A percentile compares a stretch with the other conserved stretches of the same genome.
These are phyloP conservation scores for Euwallacea fornicatus DNA, from an alignment of 1,140 invertebrate genomes.

Conservation along the genomic window DNA sequence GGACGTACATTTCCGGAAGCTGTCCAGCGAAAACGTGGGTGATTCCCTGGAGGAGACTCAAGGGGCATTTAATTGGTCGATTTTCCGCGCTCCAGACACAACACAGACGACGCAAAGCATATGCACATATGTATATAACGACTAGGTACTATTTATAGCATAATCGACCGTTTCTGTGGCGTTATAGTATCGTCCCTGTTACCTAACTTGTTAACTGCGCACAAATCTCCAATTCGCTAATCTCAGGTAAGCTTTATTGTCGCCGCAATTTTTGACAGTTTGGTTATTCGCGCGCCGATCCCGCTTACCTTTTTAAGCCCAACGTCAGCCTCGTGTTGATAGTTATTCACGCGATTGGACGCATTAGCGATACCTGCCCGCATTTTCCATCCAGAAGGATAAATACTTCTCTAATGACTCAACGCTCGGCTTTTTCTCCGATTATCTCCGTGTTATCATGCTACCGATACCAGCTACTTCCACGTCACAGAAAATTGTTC, in stretches of 20 bases:
- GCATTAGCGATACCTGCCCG: not conserved
- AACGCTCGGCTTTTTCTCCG: not conserved
- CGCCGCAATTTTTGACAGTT: not conserved
- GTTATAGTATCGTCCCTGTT: conserved; percentile 37
- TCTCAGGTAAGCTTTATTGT: conserved; percentile 6
- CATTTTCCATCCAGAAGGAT: not conserved
- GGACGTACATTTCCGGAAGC: not conserved
- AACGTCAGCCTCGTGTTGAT: too few species aligned
- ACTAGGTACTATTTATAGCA: conserved; percentile 44
- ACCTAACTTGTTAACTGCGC: conserved; percentile 30
- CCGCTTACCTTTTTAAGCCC: too few species aligned
- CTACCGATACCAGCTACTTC: not conserved
- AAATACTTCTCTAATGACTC: not conserved
- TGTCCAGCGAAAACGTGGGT: not conserved
- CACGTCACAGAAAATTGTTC: conserved; percentile 4
- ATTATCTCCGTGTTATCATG: conserved; percentile 1
- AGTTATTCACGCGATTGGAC: too few species aligned
- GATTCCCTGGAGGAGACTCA: conserved; percentile 17
- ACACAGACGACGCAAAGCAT: conserved; percentile 45
- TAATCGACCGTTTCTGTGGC: conserved; percentile 39
- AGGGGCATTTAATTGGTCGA: conserved; percentile 28
- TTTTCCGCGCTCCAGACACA: conserved; percentile 40
- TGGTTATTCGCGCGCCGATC: too few species aligned
- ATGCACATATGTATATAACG: conserved; percentile 44
- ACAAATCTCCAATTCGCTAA: conserved; percentile 24